phyloP scores from a whole-genome alignment of 92 coral and sea anemone genomes.

The Heliopora coerulea region DNA sequence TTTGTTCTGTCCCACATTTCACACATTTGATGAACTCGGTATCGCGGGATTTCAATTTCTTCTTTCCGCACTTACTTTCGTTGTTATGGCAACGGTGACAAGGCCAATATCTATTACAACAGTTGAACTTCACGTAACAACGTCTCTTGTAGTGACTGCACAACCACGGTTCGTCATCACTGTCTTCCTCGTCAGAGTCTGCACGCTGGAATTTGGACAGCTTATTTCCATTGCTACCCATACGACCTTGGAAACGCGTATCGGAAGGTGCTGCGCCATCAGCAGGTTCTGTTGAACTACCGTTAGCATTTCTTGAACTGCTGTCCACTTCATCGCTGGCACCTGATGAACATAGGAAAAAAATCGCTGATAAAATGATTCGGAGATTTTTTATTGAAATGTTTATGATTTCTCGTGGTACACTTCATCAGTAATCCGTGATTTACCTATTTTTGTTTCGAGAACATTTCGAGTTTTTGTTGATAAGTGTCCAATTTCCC shows the following conservation, averaged over 20 bases:
- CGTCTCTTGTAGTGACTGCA: constrained; percentile 81
- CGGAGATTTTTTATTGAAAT: too few relatives aligned
- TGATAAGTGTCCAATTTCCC: too few relatives aligned
- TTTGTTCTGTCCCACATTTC: constrained; percentile 66
- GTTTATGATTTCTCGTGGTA: too few relatives aligned
- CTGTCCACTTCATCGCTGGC: too few relatives aligned
- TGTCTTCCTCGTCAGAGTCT: background rate
- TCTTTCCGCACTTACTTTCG: constrained; percentile 54
- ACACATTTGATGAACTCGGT: constrained; percentile 71
- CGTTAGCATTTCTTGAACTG: too few relatives aligned
- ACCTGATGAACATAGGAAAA: too few relatives aligned
- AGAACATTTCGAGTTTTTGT: too few relatives aligned
- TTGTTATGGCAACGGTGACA: constrained; percentile 94
- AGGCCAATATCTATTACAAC: constrained; percentile 66
- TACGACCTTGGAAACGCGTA: constrained; percentile 9
- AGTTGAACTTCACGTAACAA: constrained; percentile 68
- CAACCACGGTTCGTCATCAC: constrained; percentile 23
- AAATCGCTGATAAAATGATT: too few relatives aligned
- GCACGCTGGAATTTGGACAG: background rate
- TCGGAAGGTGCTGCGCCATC: background rate
- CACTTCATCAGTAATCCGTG: too few relatives aligned
- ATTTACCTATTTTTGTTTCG: too few relatives aligned
- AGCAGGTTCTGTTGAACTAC: too few relatives aligned
- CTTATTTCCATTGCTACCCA: too few relatives aligned
- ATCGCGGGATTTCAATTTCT: constrained; percentile 62